A percentile compares a stretch with the other conserved stretches of the same genome.
Conservation (phyloP, 35 echinoderm and acorn worm genomes). For the Nesometra sesokonis region DNA sequence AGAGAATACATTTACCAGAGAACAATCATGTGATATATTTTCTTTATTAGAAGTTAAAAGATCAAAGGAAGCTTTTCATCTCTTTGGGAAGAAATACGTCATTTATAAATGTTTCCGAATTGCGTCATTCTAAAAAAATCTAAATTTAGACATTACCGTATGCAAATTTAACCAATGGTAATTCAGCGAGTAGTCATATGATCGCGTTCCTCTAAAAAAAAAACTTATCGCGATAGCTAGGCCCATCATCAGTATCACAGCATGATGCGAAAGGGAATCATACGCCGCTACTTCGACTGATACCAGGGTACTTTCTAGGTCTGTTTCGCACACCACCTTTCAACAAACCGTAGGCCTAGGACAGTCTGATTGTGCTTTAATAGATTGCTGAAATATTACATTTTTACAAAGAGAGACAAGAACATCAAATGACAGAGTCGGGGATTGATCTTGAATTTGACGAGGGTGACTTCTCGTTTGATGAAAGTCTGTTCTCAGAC, state of each 20-base stretch:
- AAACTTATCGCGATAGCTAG: background rate
- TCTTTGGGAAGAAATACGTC: background rate
- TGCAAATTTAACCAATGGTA: background rate
- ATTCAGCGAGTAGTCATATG: background rate
- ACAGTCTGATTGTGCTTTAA: background rate
- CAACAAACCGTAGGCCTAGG: background rate
- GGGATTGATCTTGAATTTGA: background rate
- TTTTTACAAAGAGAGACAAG: background rate
- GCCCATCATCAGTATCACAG: background rate
- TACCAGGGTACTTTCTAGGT: too few species aligned
- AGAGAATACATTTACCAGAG: too few species aligned
- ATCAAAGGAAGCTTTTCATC: too few species aligned
- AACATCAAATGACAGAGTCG: background rate
- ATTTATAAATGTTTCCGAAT: background rate
- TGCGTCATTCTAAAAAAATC: background rate
- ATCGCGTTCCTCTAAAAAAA: background rate
- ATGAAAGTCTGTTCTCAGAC: background rate
- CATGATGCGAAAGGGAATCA: background rate
- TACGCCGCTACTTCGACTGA: background rate
- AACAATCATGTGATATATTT: too few species aligned
- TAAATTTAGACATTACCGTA: background rate
- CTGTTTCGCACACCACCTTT: background rate
- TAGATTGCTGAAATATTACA: too few species aligned
- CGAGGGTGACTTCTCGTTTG: background rate
- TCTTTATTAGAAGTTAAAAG: too few species aligned